Evolutionary conservation across 2,113 vertebrate species (phyloP).

Genomic region (Dicrurus megarhynchus): DNA sequence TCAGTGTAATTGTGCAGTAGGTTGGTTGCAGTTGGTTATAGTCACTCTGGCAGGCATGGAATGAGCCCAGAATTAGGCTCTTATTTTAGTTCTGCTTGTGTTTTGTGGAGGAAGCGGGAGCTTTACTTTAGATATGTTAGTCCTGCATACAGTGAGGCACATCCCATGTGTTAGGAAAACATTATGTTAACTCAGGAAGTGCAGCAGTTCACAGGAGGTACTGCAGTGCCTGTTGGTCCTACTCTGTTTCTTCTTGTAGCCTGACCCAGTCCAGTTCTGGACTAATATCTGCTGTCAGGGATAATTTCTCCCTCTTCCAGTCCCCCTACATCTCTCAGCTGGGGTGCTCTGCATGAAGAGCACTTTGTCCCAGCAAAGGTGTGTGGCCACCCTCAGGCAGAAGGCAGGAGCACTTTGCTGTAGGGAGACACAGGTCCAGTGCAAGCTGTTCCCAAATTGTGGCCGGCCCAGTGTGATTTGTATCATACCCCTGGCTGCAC

Average conservation of each 20-base stretch:
- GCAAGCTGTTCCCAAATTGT: neutral
- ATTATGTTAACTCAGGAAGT: neutral
- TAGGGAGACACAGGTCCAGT: accelerated
- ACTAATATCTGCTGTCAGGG: neutral
- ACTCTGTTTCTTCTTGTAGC: neutral
- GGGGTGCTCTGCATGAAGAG: neutral
- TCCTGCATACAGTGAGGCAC: neutral
- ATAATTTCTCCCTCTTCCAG: neutral
- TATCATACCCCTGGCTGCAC: neutral
- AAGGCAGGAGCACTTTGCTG: neutral
- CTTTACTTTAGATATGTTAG: neutral
- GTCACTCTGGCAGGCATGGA: neutral
- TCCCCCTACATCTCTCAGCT: neutral
- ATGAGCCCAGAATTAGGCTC: neutral
- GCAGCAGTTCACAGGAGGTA: neutral
- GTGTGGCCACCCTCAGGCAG: neutral
- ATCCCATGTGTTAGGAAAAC: neutral
- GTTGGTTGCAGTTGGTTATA: neutral
- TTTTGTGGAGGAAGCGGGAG: neutral
- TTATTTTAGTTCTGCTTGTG: neutral
- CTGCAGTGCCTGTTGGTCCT: neutral
- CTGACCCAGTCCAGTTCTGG: neutral
- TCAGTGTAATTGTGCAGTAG: neutral
- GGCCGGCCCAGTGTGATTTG: neutral
- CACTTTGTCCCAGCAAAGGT: neutral